Percentiles rank a stretch among this genome's conserved stretches.
Evolutionary conservation across 2,888 invertebrate genomes (phyloP).

Genomic region (Stenotaenia linearis): DNA sequence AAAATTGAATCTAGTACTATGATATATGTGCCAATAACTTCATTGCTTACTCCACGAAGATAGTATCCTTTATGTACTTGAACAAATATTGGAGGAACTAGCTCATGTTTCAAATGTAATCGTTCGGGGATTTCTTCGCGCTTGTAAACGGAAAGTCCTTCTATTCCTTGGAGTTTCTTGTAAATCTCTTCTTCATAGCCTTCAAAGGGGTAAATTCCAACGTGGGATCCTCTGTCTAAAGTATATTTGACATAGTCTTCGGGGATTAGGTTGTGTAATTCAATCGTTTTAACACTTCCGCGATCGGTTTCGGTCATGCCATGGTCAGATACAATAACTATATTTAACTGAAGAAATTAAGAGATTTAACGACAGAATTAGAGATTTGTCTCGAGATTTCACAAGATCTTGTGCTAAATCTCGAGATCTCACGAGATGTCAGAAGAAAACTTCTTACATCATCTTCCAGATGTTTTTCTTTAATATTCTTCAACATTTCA

Average conservation of each 20-base stretch:
- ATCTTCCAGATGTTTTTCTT: background rate
- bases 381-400: too few species aligned
- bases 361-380: too few species aligned
- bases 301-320: constrained; percentile 46
- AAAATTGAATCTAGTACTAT: too few species aligned
- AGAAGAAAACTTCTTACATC: too few species aligned
- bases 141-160: background rate
- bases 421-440: too few species aligned
- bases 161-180: background rate
- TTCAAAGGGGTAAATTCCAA: constrained; percentile 41
- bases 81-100: background rate
- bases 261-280: constrained; percentile 42
- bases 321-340: constrained; percentile 46
- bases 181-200: background rate
- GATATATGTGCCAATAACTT: background rate
- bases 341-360: constrained; percentile 35
- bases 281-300: constrained; percentile 39
- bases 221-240: constrained; percentile 41
- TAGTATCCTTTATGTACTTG: background rate
- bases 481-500: background rate
- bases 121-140: background rate
- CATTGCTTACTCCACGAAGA: background rate
- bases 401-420: too few species aligned
- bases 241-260: constrained; percentile 40
- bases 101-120: background rate